Conservation (phyloP, 2,797 vertebrate species). For the Xerus rutilus region DNA sequence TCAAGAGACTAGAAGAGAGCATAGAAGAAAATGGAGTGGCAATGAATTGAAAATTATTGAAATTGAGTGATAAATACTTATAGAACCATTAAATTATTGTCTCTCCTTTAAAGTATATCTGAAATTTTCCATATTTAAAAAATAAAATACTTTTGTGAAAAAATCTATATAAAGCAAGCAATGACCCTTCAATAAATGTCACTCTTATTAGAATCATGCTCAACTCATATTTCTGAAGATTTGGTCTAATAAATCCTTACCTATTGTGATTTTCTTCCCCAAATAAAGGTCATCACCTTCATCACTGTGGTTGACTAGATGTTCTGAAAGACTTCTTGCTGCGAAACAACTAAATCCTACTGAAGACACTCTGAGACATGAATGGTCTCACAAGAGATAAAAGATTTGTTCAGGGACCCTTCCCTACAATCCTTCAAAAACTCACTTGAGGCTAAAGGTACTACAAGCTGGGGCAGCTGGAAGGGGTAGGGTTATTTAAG, state of each 20-base stretch:
- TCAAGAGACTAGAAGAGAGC: not conserved
- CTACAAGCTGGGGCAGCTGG: not conserved
- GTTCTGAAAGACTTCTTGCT: not conserved
- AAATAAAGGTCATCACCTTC: not conserved
- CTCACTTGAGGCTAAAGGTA: not conserved
- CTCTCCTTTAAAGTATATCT: not conserved
- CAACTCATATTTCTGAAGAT: not conserved
- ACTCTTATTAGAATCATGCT: not conserved
- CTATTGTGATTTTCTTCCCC: not conserved
- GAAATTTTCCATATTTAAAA: not conserved
- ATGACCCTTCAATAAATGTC: not conserved
- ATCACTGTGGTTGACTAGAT: not conserved
- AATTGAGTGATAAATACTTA: not conserved
- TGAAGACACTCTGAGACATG: not conserved
- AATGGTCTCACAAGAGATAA: not conserved
- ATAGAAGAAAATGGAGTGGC: not conserved
- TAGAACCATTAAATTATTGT: not conserved
- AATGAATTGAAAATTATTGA: not conserved
- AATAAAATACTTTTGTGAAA: not conserved
- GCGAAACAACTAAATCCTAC: not conserved
- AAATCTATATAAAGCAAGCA: not conserved
- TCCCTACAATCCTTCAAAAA: not conserved
- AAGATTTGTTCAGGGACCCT: not conserved
- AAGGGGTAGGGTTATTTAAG: not conserved
- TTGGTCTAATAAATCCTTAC: not conserved